phyloP scores from a whole-genome alignment of 2,888 invertebrate genomes.

The Trachelus troglodyta region DNA sequence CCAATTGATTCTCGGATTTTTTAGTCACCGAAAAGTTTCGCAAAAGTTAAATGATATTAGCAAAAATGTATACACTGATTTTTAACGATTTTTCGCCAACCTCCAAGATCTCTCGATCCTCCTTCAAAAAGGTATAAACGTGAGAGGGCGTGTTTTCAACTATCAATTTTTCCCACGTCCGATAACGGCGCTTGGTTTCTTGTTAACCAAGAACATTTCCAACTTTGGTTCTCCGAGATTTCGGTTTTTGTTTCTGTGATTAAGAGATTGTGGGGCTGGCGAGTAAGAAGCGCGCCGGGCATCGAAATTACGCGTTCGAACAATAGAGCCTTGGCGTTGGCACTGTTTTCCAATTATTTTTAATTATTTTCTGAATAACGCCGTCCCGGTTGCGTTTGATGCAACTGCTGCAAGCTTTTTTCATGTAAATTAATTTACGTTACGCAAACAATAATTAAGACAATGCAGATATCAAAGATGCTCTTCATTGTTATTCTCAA shows the following conservation, averaged over 20 bases:
- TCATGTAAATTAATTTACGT: neutral
- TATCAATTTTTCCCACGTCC: neutral
- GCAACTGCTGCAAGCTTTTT: conserved; percentile 10
- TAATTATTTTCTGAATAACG: conserved; percentile 47
- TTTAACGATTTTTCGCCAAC: neutral
- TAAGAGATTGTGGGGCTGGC: conserved; percentile 23
- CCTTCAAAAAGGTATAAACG: neutral
- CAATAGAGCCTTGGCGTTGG: conserved; percentile 19
- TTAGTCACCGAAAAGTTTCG: neutral
- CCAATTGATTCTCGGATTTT: neutral
- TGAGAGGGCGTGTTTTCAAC: neutral
- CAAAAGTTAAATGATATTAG: neutral
- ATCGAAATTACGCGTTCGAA: conserved; percentile 36
- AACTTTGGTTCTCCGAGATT: conserved; percentile 28
- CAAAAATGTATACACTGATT: neutral
- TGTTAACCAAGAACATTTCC: conserved; percentile 26
- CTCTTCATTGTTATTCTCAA: neutral
- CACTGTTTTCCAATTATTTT: conserved; percentile 45
- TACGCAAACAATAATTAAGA: neutral
- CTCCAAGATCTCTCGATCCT: neutral
- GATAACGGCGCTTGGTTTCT: neutral
- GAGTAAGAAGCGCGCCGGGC: conserved; percentile 10
- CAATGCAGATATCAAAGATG: neutral
- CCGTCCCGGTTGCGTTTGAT: conserved; percentile 31
- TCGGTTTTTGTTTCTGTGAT: conserved; percentile 38